A percentile compares a stretch with the other conserved stretches of the same genome.
Conservation (phyloP, 2,888 invertebrate genomes). For the Cerceris rybyensis region DNA sequence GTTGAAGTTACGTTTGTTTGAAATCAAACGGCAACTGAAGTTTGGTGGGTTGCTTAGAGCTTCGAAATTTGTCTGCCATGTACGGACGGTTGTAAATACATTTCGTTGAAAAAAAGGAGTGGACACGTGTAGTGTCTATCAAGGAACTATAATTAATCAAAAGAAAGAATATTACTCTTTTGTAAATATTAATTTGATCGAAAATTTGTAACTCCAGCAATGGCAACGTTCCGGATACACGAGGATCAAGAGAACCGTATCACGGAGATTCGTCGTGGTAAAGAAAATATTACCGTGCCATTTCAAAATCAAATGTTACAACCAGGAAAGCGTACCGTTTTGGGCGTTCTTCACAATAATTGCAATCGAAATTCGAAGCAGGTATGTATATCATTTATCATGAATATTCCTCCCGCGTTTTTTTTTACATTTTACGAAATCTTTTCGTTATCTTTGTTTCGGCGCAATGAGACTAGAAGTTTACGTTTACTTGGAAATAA, state of each 20-base stretch:
- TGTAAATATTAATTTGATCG: constrained; percentile 35
- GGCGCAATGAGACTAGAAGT: neutral
- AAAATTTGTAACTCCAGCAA: constrained; percentile 74
- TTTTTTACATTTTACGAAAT: constrained; percentile 6
- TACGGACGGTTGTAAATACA: constrained; percentile 53
- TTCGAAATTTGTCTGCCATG: constrained; percentile 69
- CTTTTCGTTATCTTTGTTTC: neutral
- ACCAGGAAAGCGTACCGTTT: constrained; percentile 84
- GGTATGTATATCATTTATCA: constrained; percentile 80
- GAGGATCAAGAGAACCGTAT: constrained; percentile 90
- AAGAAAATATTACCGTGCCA: constrained; percentile 83
- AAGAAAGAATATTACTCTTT: constrained; percentile 16
- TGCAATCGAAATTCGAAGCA: constrained; percentile 83
- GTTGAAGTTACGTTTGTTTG: constrained; percentile 75
- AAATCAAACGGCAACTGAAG: constrained; percentile 74
- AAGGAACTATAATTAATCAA: constrained; percentile 15
- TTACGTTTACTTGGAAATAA: neutral
- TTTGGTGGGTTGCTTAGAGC: constrained; percentile 71
- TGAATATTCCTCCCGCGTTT: constrained; percentile 45
- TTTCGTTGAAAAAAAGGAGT: constrained; percentile 35
- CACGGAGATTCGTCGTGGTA: constrained; percentile 81
- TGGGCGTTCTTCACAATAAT: constrained; percentile 86
- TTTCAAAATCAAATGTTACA: constrained; percentile 63
- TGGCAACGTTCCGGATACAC: constrained; percentile 90
- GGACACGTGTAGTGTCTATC: constrained; percentile 50